phyloP scores from a whole-genome alignment of 2,113 vertebrate species.

The Columba livia region DNA sequence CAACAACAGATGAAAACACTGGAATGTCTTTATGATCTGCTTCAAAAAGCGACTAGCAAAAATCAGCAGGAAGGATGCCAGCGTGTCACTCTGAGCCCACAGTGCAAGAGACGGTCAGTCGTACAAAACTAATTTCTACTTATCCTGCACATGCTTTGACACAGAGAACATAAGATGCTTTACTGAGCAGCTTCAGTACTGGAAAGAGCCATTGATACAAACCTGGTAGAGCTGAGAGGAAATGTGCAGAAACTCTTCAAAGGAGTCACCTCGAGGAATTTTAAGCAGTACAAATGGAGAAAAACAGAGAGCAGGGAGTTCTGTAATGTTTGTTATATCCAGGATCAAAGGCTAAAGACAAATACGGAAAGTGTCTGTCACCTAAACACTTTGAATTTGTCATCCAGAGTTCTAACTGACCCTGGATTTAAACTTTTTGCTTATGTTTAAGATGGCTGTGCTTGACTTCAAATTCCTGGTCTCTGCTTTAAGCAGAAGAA shows the following conservation, averaged over 20 bases:
- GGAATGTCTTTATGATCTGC: neutral
- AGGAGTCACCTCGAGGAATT: neutral
- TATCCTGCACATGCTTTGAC: neutral
- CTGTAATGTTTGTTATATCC: neutral
- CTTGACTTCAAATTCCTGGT: neutral
- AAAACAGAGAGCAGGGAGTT: neutral
- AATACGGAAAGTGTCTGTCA: neutral
- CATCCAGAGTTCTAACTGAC: neutral
- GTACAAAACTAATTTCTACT: neutral
- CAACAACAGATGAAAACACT: neutral
- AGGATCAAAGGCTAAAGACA: neutral
- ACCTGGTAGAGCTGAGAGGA: neutral
- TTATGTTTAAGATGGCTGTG: neutral
- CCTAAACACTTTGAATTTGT: neutral
- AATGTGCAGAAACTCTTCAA: neutral
- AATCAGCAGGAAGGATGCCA: neutral
- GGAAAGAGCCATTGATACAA: neutral
- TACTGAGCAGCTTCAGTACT: neutral
- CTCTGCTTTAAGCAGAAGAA: neutral
- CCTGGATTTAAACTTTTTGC: neutral
- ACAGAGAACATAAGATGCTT: neutral
- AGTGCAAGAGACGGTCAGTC: neutral
- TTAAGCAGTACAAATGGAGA: neutral
- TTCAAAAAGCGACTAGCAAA: neutral
- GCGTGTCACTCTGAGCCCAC: neutral